Evolutionary conservation across 2,888 invertebrate genomes (phyloP).

Genomic region (Argyra leucocephala): DNA sequence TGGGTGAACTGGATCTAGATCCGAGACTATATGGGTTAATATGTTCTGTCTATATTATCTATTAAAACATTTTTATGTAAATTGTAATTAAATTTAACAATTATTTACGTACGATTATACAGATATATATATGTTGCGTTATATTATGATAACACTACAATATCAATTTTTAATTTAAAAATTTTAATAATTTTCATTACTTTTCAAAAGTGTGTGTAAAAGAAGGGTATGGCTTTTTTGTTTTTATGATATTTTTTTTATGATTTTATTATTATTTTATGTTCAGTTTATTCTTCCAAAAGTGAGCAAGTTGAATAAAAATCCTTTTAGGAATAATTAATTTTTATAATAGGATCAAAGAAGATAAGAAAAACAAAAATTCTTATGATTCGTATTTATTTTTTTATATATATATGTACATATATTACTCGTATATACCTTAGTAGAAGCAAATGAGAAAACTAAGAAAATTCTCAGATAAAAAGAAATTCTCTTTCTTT

Average conservation of each 20-base stretch:
- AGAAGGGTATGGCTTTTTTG: neutral
- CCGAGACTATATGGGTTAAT: too few species aligned
- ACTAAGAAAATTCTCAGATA: too few species aligned
- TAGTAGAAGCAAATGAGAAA: too few species aligned
- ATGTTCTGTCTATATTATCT: too few species aligned
- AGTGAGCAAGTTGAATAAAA: neutral
- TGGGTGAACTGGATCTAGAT: too few species aligned
- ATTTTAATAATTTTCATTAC: neutral
- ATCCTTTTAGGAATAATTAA: conserved; percentile 6
- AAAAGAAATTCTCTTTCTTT: neutral
- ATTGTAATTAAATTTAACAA: too few species aligned
- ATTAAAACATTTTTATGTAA: too few species aligned
- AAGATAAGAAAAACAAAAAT: neutral
- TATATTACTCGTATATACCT: too few species aligned
- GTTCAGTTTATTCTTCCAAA: neutral
- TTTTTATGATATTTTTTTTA: neutral
- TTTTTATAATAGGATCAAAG: neutral
- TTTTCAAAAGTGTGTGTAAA: neutral
- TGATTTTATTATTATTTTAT: neutral
- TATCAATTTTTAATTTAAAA: neutral
- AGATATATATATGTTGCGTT: too few species aligned
- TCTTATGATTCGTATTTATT: too few species aligned
- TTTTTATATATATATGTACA: too few species aligned
- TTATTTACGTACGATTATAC: too few species aligned
- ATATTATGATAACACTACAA: neutral